Conservation (phyloP, 2,797 vertebrate genomes). For the Margarornis squamiger region DNA sequence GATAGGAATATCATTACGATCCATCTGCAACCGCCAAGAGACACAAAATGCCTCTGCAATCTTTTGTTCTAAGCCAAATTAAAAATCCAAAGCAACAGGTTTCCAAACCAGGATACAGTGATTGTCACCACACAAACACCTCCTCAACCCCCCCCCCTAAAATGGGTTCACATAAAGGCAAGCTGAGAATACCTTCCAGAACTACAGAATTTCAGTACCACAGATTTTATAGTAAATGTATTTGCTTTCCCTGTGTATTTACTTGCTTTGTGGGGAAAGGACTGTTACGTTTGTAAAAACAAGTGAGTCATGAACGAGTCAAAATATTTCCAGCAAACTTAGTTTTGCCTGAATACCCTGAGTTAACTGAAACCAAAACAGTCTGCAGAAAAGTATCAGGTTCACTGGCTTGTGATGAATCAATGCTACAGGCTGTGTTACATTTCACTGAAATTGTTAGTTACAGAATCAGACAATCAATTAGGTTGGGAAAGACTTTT, state of each 20-base stretch:
- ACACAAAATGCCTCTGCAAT: neutral
- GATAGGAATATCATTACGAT: neutral
- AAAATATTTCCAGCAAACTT: conserved; percentile 43
- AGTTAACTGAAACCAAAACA: conserved; percentile 21
- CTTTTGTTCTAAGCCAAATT: neutral
- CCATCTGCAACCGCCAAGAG: conserved; percentile 8
- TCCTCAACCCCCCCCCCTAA: no score
- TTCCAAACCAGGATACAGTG: neutral
- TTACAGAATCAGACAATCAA: neutral
- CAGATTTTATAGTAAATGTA: neutral
- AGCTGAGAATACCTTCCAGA: neutral
- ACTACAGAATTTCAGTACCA: neutral
- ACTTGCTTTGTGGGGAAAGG: neutral
- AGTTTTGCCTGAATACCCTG: neutral
- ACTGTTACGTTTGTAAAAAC: neutral
- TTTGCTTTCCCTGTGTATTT: neutral
- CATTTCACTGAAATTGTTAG: neutral
- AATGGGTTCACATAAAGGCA: neutral
- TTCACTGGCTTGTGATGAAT: neutral
- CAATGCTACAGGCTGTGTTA: neutral
- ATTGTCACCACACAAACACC: neutral
- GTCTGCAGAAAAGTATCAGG: neutral
- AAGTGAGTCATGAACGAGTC: conserved; percentile 4
- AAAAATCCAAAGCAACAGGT: neutral
- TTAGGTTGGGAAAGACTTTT: neutral